These are phyloP conservation scores for Amorpha juglandis DNA, from an alignment of 2,888 invertebrate species.

Conservation along the genomic window DNA sequence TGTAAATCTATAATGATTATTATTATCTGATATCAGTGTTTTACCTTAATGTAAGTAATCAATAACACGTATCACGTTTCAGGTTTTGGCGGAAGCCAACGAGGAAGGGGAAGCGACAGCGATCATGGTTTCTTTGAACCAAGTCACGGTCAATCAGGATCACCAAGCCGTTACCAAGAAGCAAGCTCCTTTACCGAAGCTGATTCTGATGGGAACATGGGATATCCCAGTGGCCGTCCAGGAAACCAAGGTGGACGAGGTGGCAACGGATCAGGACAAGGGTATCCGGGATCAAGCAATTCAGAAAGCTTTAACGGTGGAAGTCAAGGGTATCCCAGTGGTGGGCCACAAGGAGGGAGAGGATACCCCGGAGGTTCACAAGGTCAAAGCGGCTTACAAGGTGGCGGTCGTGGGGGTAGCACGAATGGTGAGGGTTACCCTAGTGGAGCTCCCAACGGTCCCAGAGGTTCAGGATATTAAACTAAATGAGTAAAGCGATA, in stretches of 20 bases:
- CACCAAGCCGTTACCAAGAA: constrained; percentile 22
- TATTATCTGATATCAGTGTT: no score
- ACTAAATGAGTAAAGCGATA: constrained; percentile 31
- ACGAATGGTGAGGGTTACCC: constrained; percentile 65
- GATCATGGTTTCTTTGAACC: constrained; percentile 45
- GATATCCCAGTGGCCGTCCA: constrained; percentile 49
- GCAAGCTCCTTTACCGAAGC: constrained; percentile 21
- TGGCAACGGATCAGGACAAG: constrained; percentile 33
- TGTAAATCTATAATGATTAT: no score
- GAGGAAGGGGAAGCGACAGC: constrained; percentile 32
- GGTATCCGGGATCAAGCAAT: constrained; percentile 34
- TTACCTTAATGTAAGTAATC: no score
- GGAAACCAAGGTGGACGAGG: constrained; percentile 40
- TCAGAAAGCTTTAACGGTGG: constrained; percentile 31
- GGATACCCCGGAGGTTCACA: constrained; percentile 38
- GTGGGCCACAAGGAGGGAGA: constrained; percentile 42
- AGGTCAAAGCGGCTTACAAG: constrained; percentile 36
- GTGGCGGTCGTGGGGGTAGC: constrained; percentile 45
- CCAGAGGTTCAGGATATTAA: constrained; percentile 73
- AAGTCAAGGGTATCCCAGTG: constrained; percentile 50
- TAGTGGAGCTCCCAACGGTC: constrained; percentile 71
- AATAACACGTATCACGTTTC: constrained; percentile 26
- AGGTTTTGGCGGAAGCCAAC: constrained; percentile 42
- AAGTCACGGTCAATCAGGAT: constrained; percentile 16
- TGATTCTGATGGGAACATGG: constrained; percentile 29